Percentiles rank a stretch among this genome's conserved stretches.
These are phyloP conservation scores for Nasonia vitripennis DNA, from an alignment of 1,140 invertebrate genomes.

Conservation along the genomic window DNA sequence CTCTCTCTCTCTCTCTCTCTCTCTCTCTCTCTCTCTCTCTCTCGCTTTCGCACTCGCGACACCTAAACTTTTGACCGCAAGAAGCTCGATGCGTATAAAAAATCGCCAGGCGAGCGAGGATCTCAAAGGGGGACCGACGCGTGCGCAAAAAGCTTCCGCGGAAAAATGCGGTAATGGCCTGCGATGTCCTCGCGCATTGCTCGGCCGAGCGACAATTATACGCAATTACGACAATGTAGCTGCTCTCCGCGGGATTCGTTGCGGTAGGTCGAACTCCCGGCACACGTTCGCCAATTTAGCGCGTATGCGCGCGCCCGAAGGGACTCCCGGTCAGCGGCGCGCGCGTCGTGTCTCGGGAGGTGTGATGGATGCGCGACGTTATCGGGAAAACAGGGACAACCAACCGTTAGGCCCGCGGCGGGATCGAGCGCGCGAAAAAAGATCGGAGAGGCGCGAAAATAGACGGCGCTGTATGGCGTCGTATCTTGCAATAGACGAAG, in stretches of 20 bases:
- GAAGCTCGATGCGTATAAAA: constrained; percentile 1
- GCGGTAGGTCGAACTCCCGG: constrained; percentile 46
- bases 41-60: not conserved
- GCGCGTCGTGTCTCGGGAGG: too few relatives aligned
- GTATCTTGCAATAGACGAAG: too few relatives aligned
- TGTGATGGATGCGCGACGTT: not conserved
- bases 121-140: constrained; percentile 54
- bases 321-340: too few relatives aligned
- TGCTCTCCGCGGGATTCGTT: constrained; percentile 51
- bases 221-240: constrained; percentile 67
- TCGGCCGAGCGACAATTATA: constrained; percentile 71
- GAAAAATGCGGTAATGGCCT: constrained; percentile 76
- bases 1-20: too few relatives aligned
- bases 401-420: too few relatives aligned
- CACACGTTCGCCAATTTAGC: constrained; percentile 66
- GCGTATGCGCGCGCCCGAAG: constrained; percentile 48
- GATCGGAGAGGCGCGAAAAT: too few relatives aligned
- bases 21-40: too few relatives aligned
- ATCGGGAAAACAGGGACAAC: not conserved
- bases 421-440: too few relatives aligned
- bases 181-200: constrained; percentile 74
- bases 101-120: constrained; percentile 46
- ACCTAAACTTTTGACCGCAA: not conserved
- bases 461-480: too few relatives aligned
- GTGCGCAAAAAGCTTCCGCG: constrained; percentile 62